Evolutionary conservation across 2,888 invertebrate genomes (phyloP).

Genomic region (Caenorhabditis imperialis): DNA sequence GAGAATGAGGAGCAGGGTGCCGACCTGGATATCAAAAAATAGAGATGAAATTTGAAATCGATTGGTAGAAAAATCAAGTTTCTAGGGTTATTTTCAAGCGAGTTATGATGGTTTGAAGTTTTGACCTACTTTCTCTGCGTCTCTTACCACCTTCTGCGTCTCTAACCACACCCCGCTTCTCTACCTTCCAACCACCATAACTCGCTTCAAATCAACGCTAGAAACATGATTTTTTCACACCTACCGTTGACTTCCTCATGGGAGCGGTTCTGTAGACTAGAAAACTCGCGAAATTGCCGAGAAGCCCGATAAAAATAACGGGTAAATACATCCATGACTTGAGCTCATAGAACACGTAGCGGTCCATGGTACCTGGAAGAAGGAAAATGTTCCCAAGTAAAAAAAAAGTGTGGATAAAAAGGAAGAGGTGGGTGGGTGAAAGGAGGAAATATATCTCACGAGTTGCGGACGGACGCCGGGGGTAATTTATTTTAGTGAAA

Average conservation of each 20-base stretch:
- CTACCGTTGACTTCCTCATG: conserved; percentile 53
- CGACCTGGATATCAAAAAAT: conserved; percentile 56
- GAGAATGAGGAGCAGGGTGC: conserved; percentile 45
- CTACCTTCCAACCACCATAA: too few relatives aligned
- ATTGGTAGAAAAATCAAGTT: too few relatives aligned
- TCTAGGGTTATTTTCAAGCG: too few relatives aligned
- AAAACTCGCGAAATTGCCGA: conserved; percentile 53
- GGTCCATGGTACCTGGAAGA: conserved; percentile 41
- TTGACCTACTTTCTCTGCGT: too few relatives aligned
- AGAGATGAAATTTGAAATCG: too few relatives aligned
- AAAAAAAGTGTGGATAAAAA: too few relatives aligned
- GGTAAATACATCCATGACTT: conserved; percentile 52
- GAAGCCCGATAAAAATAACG: conserved; percentile 45
- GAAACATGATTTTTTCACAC: too few relatives aligned
- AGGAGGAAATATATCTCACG: background rate
- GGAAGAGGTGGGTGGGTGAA: conserved; percentile 30
- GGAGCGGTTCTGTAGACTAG: conserved; percentile 45
- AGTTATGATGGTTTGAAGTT: too few relatives aligned
- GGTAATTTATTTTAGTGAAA: conserved; percentile 47
- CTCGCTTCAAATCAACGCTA: too few relatives aligned
- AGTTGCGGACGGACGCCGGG: conserved; percentile 1
- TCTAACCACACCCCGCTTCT: too few relatives aligned
- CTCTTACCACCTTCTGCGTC: too few relatives aligned
- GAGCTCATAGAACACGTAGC: conserved; percentile 50
- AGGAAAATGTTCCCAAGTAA: too few relatives aligned